Conservation (phyloP, 2,113 vertebrate genomes). For the Ammodytes dubius region DNA sequence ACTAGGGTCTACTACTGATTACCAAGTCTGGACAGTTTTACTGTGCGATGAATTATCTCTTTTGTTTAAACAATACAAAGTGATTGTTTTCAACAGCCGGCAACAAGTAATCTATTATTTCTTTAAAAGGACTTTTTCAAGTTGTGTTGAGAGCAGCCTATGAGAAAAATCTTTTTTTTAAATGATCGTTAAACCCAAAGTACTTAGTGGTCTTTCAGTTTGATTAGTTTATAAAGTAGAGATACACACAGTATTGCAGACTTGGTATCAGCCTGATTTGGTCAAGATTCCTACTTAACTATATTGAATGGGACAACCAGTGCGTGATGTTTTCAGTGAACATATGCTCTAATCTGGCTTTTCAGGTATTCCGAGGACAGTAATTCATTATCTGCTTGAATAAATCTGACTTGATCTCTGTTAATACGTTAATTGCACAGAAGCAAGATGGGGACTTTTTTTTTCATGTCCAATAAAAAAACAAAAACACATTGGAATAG, state of each 20-base stretch:
- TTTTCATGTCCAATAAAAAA: constrained; percentile 25
- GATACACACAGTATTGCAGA: constrained; percentile 30
- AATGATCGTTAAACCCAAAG: background rate
- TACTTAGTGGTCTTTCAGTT: constrained; percentile 12
- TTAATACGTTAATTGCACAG: constrained; percentile 52
- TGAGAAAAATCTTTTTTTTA: background rate
- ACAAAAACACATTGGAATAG: background rate
- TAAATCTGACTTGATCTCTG: constrained; percentile 62
- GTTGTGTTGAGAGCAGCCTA: constrained; percentile 1
- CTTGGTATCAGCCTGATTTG: constrained; percentile 5
- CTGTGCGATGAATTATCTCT: constrained; percentile 19
- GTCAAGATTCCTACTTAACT: constrained; percentile 19
- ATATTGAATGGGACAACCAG: constrained; percentile 11
- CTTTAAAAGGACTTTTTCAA: background rate
- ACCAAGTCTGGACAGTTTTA: constrained; percentile 38
- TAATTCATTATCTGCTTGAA: constrained; percentile 57
- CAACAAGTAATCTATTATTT: background rate
- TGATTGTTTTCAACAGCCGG: background rate
- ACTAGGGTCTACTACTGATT: constrained; percentile 30
- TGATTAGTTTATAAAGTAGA: constrained; percentile 14
- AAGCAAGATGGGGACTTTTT: constrained; percentile 32
- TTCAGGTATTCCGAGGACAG: background rate
- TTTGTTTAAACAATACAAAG: constrained; percentile 3
- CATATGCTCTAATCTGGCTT: constrained; percentile 61
- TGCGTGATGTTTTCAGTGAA: constrained; percentile 16